Evolutionary conservation across 2,797 vertebrate species (phyloP).

Genomic region (Epinephelus awoara): DNA sequence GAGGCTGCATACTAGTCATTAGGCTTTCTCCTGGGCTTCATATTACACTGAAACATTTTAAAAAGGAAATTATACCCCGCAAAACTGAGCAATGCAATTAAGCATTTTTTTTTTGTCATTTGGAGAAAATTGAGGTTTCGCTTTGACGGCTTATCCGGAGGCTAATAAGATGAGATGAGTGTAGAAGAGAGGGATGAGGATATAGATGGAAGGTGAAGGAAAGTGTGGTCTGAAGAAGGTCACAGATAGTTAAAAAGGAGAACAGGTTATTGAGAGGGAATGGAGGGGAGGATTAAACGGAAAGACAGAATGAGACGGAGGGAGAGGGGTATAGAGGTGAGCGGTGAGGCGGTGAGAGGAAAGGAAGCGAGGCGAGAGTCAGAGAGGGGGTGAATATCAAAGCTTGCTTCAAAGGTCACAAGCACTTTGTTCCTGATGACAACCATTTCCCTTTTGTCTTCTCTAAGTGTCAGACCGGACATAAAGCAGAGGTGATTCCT

Average conservation of each 20-base stretch:
- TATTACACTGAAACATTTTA: constrained; percentile 10
- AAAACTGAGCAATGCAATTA: constrained; percentile 36
- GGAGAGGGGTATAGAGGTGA: constrained; percentile 22
- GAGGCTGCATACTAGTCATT: neutral
- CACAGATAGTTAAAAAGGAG: constrained; percentile 46
- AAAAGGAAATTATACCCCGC: constrained; percentile 16
- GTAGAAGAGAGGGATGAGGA: constrained; percentile 21
- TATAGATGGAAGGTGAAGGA: constrained; percentile 12
- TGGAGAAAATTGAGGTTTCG: constrained; percentile 55
- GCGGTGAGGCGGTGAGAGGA: constrained; percentile 17
- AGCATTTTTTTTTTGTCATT: constrained; percentile 30
- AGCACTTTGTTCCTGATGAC: constrained; percentile 81
- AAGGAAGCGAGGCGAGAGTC: constrained; percentile 37
- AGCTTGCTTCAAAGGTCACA: constrained; percentile 83
- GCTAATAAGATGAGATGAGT: constrained; percentile 55
- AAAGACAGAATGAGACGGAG: constrained; percentile 40
- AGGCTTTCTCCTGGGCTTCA: constrained; percentile 23
- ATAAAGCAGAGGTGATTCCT: constrained; percentile 62
- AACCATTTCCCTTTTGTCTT: constrained; percentile 78
- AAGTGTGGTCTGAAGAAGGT: constrained; percentile 63
- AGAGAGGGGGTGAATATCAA: constrained; percentile 72
- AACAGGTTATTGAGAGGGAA: constrained; percentile 48
- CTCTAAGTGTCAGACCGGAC: constrained; percentile 68
- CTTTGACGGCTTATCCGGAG: constrained; percentile 45
- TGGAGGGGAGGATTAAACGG: constrained; percentile 49